phyloP scores from a whole-genome alignment of 2,888 invertebrate genomes.

The Galerucella calmariensis region DNA sequence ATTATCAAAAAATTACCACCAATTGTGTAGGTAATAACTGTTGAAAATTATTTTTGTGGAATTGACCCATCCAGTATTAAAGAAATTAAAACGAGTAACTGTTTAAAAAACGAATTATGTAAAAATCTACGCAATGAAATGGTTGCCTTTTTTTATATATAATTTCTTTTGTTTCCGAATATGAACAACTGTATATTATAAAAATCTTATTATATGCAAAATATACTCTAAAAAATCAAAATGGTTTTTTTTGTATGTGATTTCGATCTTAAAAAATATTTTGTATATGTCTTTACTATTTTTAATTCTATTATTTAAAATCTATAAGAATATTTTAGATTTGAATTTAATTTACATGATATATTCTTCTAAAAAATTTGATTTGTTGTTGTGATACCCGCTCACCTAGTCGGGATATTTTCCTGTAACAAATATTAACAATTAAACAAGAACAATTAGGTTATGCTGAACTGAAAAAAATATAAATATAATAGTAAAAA shows the following conservation, averaged over 20 bases:
- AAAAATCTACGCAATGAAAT: conserved; percentile 18
- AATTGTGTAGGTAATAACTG: too few species aligned
- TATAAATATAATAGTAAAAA: too few species aligned
- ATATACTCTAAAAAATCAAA: conserved; percentile 56
- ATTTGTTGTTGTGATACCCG: conserved; percentile 23
- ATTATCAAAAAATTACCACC: too few species aligned
- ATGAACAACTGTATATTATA: neutral
- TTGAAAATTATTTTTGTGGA: too few species aligned
- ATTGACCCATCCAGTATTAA: neutral
- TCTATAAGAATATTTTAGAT: conserved; percentile 38
- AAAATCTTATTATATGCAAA: conserved; percentile 50
- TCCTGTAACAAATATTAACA: conserved; percentile 12
- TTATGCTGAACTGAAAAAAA: too few species aligned
- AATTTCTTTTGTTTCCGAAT: conserved; percentile 39
- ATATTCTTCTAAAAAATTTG: conserved; percentile 39
- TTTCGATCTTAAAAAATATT: conserved; percentile 45
- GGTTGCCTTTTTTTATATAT: neutral
- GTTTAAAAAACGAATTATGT: neutral
- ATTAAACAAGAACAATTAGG: neutral
- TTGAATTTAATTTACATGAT: conserved; percentile 36
- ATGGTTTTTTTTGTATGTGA: conserved; percentile 43
- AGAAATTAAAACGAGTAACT: neutral
- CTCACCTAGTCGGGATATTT: conserved; percentile 4
- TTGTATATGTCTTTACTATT: conserved; percentile 44
- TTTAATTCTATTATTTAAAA: conserved; percentile 28